These are phyloP conservation scores for Odontomyia ornata DNA, from an alignment of 2,888 invertebrate genomes.

Conservation along the genomic window DNA sequence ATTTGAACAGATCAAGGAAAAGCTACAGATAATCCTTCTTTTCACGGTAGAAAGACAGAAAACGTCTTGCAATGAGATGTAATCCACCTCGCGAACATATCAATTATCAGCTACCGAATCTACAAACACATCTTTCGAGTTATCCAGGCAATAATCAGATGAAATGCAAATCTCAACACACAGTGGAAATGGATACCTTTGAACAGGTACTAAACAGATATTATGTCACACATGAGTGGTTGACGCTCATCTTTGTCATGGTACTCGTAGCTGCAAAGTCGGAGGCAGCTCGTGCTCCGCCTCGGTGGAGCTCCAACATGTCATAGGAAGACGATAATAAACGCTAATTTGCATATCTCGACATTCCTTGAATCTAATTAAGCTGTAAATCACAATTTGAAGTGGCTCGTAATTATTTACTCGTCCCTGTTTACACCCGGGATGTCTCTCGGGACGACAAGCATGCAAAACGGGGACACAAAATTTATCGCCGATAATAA, in stretches of 20 bases:
- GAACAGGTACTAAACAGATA: not conserved
- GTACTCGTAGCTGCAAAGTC: not conserved
- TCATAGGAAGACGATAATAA: conserved; percentile 19
- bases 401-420: conserved; percentile 40
- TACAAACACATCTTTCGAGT: not conserved
- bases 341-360: conserved; percentile 40
- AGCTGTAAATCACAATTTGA: conserved; percentile 40
- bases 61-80: no score
- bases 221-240: not conserved
- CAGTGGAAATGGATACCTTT: not conserved
- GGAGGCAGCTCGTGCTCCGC: not conserved
- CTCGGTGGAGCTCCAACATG: conserved; percentile 3
- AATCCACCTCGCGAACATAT: no score
- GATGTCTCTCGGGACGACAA: conserved; percentile 24
- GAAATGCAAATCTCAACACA: not conserved
- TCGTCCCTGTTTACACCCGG: not conserved
- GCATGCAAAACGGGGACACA: not conserved
- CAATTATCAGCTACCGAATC: no score
- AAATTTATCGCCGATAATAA: conserved; percentile 30
- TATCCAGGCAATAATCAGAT: not conserved
- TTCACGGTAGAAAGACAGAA: no score
- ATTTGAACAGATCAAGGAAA: not conserved
- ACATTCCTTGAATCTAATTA: conserved; percentile 40
- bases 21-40: no score
- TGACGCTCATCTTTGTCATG: not conserved